phyloP scores from a whole-genome alignment of 2,113 vertebrate genomes.

The Serinus canaria region DNA sequence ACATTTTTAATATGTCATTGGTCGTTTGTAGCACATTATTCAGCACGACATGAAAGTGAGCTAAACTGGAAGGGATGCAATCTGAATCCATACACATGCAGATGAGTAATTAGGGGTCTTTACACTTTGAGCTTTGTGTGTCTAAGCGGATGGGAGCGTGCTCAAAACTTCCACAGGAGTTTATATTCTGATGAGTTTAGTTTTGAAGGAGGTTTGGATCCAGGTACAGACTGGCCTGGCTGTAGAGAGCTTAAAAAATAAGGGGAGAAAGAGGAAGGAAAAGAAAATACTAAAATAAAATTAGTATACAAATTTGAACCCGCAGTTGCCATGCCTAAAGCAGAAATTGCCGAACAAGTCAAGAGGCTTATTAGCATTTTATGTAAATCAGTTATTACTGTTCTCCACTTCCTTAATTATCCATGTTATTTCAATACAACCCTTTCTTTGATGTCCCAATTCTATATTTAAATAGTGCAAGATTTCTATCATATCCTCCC shows the following conservation, averaged over 20 bases:
- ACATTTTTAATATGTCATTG: background rate
- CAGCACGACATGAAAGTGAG: background rate
- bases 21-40: background rate
- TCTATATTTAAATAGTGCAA: conserved; percentile 98
- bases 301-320: conserved; percentile 79
- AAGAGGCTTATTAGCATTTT: conserved; percentile 98
- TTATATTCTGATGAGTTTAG: background rate
- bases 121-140: background rate
- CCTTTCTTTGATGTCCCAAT: conserved; percentile 97
- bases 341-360: conserved; percentile 86
- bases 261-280: background rate
- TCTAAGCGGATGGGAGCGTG: background rate
- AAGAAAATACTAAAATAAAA: conserved; percentile 74
- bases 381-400: conserved; percentile 98
- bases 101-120: conserved; percentile 21
- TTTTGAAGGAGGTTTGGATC: background rate
- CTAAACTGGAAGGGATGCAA: background rate
- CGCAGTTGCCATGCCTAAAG: conserved; percentile 75
- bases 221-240: background rate
- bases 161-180: background rate
- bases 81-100: background rate
- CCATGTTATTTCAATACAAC: conserved; percentile 98
- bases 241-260: conserved; percentile 17
- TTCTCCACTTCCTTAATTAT: conserved; percentile 99
- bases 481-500: conserved; percentile 92